phyloP scores from a whole-genome alignment of 1,140 invertebrate genomes.

The Physella acuta region DNA sequence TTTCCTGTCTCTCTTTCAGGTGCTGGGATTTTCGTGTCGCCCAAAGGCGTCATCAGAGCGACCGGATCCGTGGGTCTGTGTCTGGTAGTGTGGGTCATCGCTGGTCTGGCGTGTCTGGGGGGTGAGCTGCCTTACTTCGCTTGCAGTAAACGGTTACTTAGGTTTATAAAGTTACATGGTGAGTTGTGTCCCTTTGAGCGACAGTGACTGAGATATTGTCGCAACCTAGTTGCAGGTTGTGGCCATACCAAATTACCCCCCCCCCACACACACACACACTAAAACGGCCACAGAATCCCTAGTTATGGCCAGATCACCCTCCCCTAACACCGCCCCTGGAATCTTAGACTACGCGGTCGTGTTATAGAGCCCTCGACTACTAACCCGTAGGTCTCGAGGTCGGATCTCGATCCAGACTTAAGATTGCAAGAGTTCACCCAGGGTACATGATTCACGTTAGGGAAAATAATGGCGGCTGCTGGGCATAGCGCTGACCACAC shows the following conservation, averaged over 20 bases:
- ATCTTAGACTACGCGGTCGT: not conserved
- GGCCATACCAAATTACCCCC: not conserved
- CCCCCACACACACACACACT: not conserved
- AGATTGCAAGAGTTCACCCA: too few relatives aligned
- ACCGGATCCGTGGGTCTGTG: slow-evolving; percentile 82
- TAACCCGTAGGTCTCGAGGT: too few relatives aligned
- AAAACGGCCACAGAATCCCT: not conserved
- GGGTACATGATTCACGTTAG: too few relatives aligned
- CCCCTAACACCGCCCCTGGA: not conserved
- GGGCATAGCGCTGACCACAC: too few relatives aligned
- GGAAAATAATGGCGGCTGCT: too few relatives aligned
- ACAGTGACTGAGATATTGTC: not conserved
- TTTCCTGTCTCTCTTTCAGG: slow-evolving; percentile 51
- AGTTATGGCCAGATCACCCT: too few relatives aligned
- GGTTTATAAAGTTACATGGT: too few relatives aligned
- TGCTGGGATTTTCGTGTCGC: slow-evolving; percentile 94
- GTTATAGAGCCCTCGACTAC: not conserved
- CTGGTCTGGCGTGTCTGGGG: slow-evolving; percentile 42
- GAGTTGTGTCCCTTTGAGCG: too few relatives aligned
- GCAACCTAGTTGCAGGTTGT: not conserved
- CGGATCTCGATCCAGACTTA: too few relatives aligned
- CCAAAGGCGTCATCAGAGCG: slow-evolving; percentile 79
- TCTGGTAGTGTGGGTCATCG: slow-evolving; percentile 74
- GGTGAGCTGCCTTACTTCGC: slow-evolving; percentile 40
- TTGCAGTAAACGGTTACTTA: too few relatives aligned